phyloP scores from a whole-genome alignment of 1,140 invertebrate genomes.

The Euura lappo region DNA sequence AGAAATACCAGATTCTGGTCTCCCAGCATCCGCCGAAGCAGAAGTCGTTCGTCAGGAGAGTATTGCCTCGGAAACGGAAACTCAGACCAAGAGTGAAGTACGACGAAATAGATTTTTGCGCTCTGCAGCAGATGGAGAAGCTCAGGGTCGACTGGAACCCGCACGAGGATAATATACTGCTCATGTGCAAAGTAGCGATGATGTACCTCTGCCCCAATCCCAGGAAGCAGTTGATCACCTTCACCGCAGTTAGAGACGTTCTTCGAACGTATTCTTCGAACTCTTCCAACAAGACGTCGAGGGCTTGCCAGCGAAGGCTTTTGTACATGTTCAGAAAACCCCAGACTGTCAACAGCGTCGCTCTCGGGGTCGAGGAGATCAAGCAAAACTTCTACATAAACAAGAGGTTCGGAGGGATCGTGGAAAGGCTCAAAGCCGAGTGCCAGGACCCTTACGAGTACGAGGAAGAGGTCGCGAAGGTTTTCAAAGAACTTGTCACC shows the following conservation, averaged over 20 bases:
- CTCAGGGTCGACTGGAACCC: slow-evolving; percentile 68
- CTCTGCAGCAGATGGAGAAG: slow-evolving; percentile 70
- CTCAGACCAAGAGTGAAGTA: slow-evolving; percentile 53
- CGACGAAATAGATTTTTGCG: slow-evolving; percentile 72
- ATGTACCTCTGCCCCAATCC: slow-evolving; percentile 66
- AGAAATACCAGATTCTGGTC: slow-evolving; percentile 33
- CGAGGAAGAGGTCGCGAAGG: slow-evolving; percentile 42
- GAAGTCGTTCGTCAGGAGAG: slow-evolving; percentile 44
- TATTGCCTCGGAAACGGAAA: slow-evolving; percentile 44
- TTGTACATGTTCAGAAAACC: slow-evolving; percentile 69
- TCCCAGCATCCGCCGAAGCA: slow-evolving; percentile 26
- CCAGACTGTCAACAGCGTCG: slow-evolving; percentile 63
- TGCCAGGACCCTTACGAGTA: slow-evolving; percentile 35
- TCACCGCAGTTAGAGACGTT: slow-evolving; percentile 67
- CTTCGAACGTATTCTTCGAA: slow-evolving; percentile 62
- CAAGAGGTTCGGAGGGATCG: slow-evolving; percentile 45
- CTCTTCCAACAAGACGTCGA: slow-evolving; percentile 72
- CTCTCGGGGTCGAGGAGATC: slow-evolving; percentile 68
- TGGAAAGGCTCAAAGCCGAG: slow-evolving; percentile 45
- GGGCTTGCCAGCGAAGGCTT: slow-evolving; percentile 71
- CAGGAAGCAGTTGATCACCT: slow-evolving; percentile 57
- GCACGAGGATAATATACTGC: slow-evolving; percentile 69
- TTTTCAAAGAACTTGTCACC: slow-evolving; percentile 50
- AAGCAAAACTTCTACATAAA: slow-evolving; percentile 63
- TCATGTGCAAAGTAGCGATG: slow-evolving; percentile 73